These are phyloP conservation scores for Coracias cyanogaster DNA, from an alignment of 2,797 vertebrate genomes.

Conservation along the genomic window DNA sequence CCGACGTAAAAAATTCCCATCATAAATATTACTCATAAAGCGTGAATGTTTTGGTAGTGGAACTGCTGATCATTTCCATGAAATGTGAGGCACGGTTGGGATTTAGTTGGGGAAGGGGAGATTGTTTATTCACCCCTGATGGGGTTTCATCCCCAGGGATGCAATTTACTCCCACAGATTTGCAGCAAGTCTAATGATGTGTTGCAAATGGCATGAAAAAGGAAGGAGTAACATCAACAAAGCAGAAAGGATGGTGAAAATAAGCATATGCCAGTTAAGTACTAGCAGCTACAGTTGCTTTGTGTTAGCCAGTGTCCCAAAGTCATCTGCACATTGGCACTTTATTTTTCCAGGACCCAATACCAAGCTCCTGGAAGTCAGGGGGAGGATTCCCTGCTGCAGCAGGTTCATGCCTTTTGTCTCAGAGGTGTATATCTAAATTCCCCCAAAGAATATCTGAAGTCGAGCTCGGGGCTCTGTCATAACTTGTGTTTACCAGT, in stretches of 20 bases:
- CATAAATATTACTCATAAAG: constrained; percentile 73
- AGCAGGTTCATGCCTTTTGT: background rate
- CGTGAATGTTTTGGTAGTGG: constrained; percentile 68
- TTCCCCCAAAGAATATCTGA: background rate
- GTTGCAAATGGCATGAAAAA: constrained; percentile 26
- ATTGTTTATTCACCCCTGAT: constrained; percentile 57
- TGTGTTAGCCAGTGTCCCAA: background rate
- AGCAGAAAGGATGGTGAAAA: constrained; percentile 34
- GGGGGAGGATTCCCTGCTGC: background rate
- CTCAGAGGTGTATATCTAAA: background rate
- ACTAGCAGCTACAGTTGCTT: background rate
- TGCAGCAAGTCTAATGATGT: background rate
- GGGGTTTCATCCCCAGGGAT: constrained; percentile 54
- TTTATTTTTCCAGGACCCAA: background rate
- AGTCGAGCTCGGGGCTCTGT: background rate
- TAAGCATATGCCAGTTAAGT: background rate
- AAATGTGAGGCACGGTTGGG: constrained; percentile 59
- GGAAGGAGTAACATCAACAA: constrained; percentile 25
- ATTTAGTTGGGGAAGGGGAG: constrained; percentile 34
- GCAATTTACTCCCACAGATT: background rate
- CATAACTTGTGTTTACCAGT: background rate
- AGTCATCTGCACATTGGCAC: background rate
- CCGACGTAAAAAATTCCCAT: constrained; percentile 40
- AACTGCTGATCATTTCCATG: constrained; percentile 64
- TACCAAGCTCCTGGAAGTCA: background rate